A percentile compares a stretch with the other conserved stretches of the same genome.
Evolutionary conservation across 2,797 vertebrate genomes (phyloP).

Genomic region (Crenichthys baileyi): DNA sequence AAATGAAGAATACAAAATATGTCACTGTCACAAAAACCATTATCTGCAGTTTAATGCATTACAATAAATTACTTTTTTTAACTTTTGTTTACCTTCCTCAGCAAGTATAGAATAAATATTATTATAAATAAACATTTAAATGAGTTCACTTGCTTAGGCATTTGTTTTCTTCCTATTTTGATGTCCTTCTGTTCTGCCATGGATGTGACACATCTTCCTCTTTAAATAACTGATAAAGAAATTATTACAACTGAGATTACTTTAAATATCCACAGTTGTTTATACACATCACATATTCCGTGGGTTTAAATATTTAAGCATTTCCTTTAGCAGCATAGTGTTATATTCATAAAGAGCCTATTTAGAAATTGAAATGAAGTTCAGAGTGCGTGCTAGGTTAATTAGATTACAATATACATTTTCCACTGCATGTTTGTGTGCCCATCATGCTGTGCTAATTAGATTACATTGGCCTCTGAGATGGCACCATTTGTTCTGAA

Average conservation of each 20-base stretch:
- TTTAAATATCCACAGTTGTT: conserved; percentile 9
- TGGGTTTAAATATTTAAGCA: conserved; percentile 45
- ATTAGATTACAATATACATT: conserved; percentile 62
- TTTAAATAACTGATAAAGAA: conserved; percentile 11
- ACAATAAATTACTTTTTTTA: not conserved
- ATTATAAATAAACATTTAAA: not conserved
- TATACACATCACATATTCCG: conserved; percentile 48
- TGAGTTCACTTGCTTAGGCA: not conserved
- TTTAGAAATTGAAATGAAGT: conserved; percentile 54
- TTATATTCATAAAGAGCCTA: conserved; percentile 53
- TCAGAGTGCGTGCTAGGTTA: conserved; percentile 44
- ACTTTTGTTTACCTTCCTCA: not conserved
- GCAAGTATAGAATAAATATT: not conserved
- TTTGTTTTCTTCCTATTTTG: not conserved
- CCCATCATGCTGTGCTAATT: conserved; percentile 68
- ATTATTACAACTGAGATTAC: conserved; percentile 15
- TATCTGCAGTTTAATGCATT: not conserved
- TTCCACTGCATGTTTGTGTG: conserved; percentile 34
- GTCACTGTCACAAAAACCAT: not conserved
- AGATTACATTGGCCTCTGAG: conserved; percentile 74
- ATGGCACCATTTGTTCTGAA: conserved; percentile 69
- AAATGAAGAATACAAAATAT: not conserved
- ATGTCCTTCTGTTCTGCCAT: not conserved
- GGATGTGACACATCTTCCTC: not conserved
- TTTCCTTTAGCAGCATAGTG: conserved; percentile 32